These are phyloP conservation scores for Acleris holmiana DNA, from an alignment of 2,888 invertebrate genomes.

Conservation along the genomic window DNA sequence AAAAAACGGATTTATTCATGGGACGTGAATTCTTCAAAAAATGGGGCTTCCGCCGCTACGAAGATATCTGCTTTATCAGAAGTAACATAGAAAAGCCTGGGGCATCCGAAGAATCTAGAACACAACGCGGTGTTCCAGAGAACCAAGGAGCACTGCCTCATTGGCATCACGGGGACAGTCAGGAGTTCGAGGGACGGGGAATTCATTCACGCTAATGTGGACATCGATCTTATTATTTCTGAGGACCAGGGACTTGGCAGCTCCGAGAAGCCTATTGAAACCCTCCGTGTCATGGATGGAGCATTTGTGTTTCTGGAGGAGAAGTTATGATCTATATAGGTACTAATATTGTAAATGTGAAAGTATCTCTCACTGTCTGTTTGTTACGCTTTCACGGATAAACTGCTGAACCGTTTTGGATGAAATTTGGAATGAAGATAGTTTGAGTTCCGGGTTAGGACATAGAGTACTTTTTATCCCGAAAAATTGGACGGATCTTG, in stretches of 20 bases:
- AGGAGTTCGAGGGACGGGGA: constrained; percentile 97
- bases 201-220: constrained; percentile 99
- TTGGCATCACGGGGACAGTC: constrained; percentile 97
- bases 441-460: no score
- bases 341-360: no score
- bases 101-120: constrained; percentile 97
- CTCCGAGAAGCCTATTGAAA: constrained; percentile 98
- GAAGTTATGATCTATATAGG: constrained; percentile 82
- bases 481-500: no score
- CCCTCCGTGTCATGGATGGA: constrained; percentile 99
- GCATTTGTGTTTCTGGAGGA: constrained; percentile 97
- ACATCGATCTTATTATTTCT: constrained; percentile 98
- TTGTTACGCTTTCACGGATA: no score
- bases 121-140: constrained; percentile 97
- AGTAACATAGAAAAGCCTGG: constrained; percentile 97
- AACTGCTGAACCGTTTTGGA: no score
- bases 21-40: constrained; percentile 97
- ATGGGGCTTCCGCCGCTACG: constrained; percentile 98
- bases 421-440: no score
- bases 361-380: no score
- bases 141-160: constrained; percentile 98
- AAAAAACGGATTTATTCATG: no score
- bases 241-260: constrained; percentile 98
- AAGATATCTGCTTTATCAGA: constrained; percentile 99
- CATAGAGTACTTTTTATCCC: no score